These are phyloP conservation scores for Aphidius colemani DNA, from an alignment of 2,888 invertebrate species.

Conservation along the genomic window DNA sequence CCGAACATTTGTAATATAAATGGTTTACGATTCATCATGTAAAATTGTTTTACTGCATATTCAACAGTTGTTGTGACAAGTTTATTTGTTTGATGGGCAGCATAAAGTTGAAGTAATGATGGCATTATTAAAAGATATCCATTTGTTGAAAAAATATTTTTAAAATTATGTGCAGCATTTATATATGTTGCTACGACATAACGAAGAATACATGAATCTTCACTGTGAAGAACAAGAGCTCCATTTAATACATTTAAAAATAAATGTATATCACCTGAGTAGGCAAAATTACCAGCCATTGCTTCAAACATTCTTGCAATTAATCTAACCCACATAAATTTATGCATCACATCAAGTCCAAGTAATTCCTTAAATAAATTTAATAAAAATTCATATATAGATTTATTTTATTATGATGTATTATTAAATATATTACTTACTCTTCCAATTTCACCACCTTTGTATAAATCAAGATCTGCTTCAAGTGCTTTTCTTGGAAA, in stretches of 20 bases:
- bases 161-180: slow-evolving; percentile 97
- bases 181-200: slow-evolving; percentile 97
- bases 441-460: slow-evolving; percentile 86
- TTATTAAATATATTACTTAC: slow-evolving; percentile 57
- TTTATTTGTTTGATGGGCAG: slow-evolving; percentile 96
- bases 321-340: slow-evolving; percentile 97
- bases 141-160: slow-evolving; percentile 97
- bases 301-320: slow-evolving; percentile 97
- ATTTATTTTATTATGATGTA: neutral
- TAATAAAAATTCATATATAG: slow-evolving; percentile 4
- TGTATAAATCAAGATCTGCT: slow-evolving; percentile 91
- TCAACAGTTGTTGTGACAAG: slow-evolving; percentile 94
- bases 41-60: slow-evolving; percentile 98
- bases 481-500: slow-evolving; percentile 98
- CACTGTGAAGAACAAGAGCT: slow-evolving; percentile 93
- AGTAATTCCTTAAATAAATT: slow-evolving; percentile 70
- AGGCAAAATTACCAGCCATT: slow-evolving; percentile 97
- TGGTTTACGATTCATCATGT: slow-evolving; percentile 95
- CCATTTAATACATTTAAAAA: slow-evolving; percentile 98
- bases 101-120: slow-evolving; percentile 93
- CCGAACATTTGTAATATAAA: slow-evolving; percentile 99
- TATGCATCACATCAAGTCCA: slow-evolving; percentile 94
- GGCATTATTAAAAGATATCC: slow-evolving; percentile 98
- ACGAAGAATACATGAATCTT: slow-evolving; percentile 93
- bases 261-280: slow-evolving; percentile 94